Conservation (phyloP, 2,113 vertebrate species). For the Apteryx mantelli region DNA sequence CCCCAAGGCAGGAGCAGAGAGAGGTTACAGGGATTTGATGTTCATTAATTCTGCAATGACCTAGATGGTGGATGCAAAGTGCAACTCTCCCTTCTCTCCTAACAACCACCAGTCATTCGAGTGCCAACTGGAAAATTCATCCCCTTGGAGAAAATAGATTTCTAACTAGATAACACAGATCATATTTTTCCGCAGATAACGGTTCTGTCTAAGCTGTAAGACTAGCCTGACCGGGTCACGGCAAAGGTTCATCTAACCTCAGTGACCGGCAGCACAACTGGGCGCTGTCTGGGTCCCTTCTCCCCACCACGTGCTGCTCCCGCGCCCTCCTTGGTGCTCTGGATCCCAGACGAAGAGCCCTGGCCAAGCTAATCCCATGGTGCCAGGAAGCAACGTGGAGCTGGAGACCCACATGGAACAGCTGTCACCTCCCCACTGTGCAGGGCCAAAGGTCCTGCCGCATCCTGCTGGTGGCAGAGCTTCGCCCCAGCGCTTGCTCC, state of each 20-base stretch:
- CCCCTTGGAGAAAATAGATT: not conserved
- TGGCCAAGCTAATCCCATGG: no score
- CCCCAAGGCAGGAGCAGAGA: not conserved
- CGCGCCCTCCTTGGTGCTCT: no score
- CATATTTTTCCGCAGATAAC: accelerated
- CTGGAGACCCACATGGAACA: no score
- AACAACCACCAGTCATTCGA: not conserved
- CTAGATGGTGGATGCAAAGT: not conserved
- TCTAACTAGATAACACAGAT: not conserved
- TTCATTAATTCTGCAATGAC: not conserved
- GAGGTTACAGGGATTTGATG: not conserved
- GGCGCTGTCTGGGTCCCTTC: no score
- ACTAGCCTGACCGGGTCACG: not conserved
- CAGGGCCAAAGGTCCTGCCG: no score
- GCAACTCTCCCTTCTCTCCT: not conserved
- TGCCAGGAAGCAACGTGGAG: no score
- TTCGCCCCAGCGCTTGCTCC: no score
- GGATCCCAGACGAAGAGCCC: no score
- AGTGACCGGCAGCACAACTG: no score
- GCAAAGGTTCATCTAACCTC: not conserved
- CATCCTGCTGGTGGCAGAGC: no score
- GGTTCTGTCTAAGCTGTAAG: not conserved
- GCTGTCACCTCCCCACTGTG: no score
- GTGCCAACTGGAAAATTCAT: not conserved
- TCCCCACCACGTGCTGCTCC: no score